A percentile compares a stretch with the other conserved stretches of the same genome.
These are phyloP conservation scores for Lasioglossum morio DNA, from an alignment of 2,888 invertebrate genomes.

Conservation along the genomic window DNA sequence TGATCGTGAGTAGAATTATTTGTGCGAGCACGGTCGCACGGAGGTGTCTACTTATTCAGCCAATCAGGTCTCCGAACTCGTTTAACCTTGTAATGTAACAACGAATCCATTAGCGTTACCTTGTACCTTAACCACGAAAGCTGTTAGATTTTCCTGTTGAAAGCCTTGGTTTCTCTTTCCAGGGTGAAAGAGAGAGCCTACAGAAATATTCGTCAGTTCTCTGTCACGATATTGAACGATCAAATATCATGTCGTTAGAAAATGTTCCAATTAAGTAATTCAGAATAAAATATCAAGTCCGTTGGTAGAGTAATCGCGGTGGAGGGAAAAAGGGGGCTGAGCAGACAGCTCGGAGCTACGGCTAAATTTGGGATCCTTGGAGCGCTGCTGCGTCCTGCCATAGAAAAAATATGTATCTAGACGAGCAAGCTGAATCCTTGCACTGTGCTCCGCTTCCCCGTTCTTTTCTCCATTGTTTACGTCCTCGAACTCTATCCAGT, in stretches of 20 bases:
- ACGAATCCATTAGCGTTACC: conserved; percentile 48
- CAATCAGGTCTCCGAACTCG: conserved; percentile 53
- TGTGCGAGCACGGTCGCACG: conserved; percentile 17
- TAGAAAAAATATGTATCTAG: conserved; percentile 40
- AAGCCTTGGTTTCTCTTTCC: background rate
- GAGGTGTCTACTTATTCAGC: conserved; percentile 47
- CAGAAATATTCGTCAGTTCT: background rate
- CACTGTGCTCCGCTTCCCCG: conserved; percentile 25
- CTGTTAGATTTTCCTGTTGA: conserved; percentile 2
- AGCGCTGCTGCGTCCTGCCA: conserved; percentile 12
- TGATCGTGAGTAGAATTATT: conserved; percentile 32
- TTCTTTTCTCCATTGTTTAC: conserved; percentile 63
- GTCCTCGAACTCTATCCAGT: conserved; percentile 56
- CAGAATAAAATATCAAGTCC: background rate
- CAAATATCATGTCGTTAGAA: background rate
- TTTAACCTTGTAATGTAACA: conserved; percentile 63
- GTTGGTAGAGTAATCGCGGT: background rate
- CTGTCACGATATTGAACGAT: background rate
- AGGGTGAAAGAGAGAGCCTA: background rate
- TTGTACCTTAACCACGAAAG: conserved; percentile 48
- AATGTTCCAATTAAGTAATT: conserved; percentile 36
- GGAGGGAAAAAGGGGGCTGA: background rate
- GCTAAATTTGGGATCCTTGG: conserved; percentile 21
- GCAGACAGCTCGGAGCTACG: background rate
- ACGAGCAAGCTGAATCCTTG: conserved; percentile 29